Conservation (phyloP, 1,140 invertebrate genomes). For the Hestina assimilis region DNA sequence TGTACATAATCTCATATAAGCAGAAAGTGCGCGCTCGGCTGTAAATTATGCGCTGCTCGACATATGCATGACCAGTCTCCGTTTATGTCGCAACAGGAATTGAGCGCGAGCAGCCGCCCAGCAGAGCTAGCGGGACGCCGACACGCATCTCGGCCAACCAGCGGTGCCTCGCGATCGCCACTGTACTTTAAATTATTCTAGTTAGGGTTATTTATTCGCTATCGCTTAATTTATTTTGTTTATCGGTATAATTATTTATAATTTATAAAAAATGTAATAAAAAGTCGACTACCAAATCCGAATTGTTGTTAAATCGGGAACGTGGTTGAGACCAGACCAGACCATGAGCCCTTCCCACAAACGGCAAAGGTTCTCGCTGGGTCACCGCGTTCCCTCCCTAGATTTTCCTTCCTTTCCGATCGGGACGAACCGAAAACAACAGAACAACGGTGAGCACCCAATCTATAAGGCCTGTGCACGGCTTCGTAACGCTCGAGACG, state of each 20-base stretch:
- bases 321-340: slow-evolving; percentile 50
- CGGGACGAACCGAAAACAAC: slow-evolving; percentile 60
- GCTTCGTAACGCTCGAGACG: slow-evolving; percentile 68
- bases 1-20: slow-evolving; percentile 74
- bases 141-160: slow-evolving; percentile 65
- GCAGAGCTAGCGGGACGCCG: slow-evolving; percentile 64
- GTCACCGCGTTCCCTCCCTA: slow-evolving; percentile 48
- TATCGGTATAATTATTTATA: slow-evolving; percentile 71
- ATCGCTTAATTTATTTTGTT: slow-evolving; percentile 78
- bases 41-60: slow-evolving; percentile 74
- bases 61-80: slow-evolving; percentile 75
- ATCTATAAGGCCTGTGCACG: slow-evolving; percentile 65
- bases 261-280: slow-evolving; percentile 70
- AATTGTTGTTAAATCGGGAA: slow-evolving; percentile 54
- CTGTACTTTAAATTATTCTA: slow-evolving; percentile 74
- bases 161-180: slow-evolving; percentile 65
- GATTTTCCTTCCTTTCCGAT: slow-evolving; percentile 48
- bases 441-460: slow-evolving; percentile 73
- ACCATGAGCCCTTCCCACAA: slow-evolving; percentile 35
- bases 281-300: slow-evolving; percentile 71
- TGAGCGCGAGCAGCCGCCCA: slow-evolving; percentile 65
- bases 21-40: slow-evolving; percentile 74
- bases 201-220: slow-evolving; percentile 77
- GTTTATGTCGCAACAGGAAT: slow-evolving; percentile 78
- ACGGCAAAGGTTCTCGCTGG: slow-evolving; percentile 39